Evolutionary conservation across 1,140 invertebrate species (phyloP), one percentile per base, ranked within the genome.

Genomic region (Drosophila virilis): DNA sequence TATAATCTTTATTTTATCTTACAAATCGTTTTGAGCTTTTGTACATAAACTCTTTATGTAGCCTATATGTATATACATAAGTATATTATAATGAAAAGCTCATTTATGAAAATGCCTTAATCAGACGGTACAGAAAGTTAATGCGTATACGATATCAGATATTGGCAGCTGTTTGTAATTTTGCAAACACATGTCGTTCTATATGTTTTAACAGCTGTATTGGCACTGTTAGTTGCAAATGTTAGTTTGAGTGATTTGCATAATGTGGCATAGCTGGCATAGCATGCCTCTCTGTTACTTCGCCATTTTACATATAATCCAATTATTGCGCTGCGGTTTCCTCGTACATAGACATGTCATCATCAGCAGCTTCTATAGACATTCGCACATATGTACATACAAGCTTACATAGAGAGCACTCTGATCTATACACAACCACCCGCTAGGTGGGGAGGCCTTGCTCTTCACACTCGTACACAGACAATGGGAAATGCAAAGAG

Each of bases 131-230:
- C 7, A 28, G 4, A 28, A 28, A 54, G 7, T 15, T 22, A 17
- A 1, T 51, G 6, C 33, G 32, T 17, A 32, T 40, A 15, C 17
- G n/a, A 57, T 48, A 65, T 50, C 13, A 13, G n/a, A 12, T n/a
- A 52, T 67, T 32, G 8, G 43, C 74, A 79, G 55, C 48, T 79
- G 77, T 64, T 77, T 67, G 50, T 33, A 7, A 13, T 42, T 42
- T 51, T 8, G 13, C 10, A 17, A 70, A n/a, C 40, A 32, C 32
- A 55, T 43, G 32, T 38, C 48, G 28, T 45, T 38, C 8, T 15
- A 22, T 32, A 52, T 73, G 54, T 67, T 59, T 54, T 38, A 40
- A 59, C 70, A 73, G 64, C 54, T 67, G 70, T 67, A 35, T 60
- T 54, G 13, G 33, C 1, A 15, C 51, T 54, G 51, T 13, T 54